Evolutionary conservation across 2,888 invertebrate species (phyloP), one percentile per base, ranked within the genome.

Genomic region (Nemurella pictetii): DNA sequence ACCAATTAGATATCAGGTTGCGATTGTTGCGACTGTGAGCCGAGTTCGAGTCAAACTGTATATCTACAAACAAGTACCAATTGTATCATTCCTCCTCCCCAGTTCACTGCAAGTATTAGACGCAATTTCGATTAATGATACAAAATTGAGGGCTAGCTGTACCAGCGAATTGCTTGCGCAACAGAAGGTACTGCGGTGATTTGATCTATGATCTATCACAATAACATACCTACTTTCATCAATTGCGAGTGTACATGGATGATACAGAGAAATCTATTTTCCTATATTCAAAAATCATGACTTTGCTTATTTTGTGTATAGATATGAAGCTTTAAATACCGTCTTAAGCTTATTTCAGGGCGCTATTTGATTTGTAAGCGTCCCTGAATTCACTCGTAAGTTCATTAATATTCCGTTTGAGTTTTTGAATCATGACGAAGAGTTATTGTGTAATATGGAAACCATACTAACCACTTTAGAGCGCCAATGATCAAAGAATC

Each of bases 221-320:
- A 55, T 55, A 55, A 55, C 55, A 12, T 55, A 2, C 55, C 55
- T 55, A 27, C n/a, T 78, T 78, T 78, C n/a, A 78, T 78, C 28
- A 82, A 55, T 72, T 15, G 28, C 73, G 82, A 82, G 82, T 55
- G 29, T 82, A 82, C 82, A 25, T 26, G 15, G 55, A 82, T 82
- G 82, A 82, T 82, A 82, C 78, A 85, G 85, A 83, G 83, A 78
- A 85, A 85, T 83, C 83, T 83, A 84, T 85, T 85, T 85, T 85
- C 85, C 85, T 85, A 83, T 85, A 85, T 85, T 85, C 85, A 85
- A 85, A 85, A 85, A 84, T 85, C 84, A 85, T 85, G 85, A 85
- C 85, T 83, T 84, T 84, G 85, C 85, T 84, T 55, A 84, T 85
- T 85, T 84, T 81, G 72, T 83, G 55, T 82, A 72, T 82, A 36